Percentiles rank a stretch among this genome's conserved stretches.
phyloP scores from a whole-genome alignment of 2,113 vertebrate genomes.

The Tympanuchus pallidicinctus region DNA sequence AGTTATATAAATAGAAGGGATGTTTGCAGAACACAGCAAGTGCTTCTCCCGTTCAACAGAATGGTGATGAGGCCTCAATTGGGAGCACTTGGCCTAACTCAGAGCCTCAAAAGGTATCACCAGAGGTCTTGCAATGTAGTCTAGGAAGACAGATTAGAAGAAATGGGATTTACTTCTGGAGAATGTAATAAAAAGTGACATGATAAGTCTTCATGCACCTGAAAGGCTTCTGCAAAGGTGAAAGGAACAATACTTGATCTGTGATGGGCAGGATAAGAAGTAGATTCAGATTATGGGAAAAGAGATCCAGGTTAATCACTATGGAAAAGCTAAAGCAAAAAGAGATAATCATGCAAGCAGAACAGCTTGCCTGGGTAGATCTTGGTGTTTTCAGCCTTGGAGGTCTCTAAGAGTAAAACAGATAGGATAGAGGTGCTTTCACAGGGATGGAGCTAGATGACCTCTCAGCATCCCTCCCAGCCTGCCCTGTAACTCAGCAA shows the following conservation, averaged over 20 bases:
- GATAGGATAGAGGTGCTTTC: not conserved
- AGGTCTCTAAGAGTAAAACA: not conserved
- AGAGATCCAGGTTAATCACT: not conserved
- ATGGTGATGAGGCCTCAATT: not conserved
- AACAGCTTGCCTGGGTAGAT: not conserved
- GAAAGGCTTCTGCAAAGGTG: not conserved
- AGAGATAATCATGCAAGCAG: not conserved
- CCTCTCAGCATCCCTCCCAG: not conserved
- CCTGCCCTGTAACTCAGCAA: not conserved
- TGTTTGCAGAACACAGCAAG: not conserved
- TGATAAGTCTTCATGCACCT: not conserved
- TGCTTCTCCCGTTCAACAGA: not conserved
- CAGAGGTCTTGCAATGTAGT: not conserved
- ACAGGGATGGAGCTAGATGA: not conserved
- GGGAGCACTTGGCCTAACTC: not conserved
- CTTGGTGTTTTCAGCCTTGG: not conserved
- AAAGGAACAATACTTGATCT: not conserved
- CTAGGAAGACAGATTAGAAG: not conserved
- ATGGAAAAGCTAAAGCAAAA: not conserved
- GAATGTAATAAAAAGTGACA: not conserved
- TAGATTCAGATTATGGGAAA: not conserved
- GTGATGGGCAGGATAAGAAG: not conserved
- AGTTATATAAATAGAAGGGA: not conserved
- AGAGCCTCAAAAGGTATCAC: not conserved
- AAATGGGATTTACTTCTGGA: not conserved